Evolutionary conservation across 2,888 invertebrate genomes (phyloP).

Genomic region (Pasiphila rectangulata): DNA sequence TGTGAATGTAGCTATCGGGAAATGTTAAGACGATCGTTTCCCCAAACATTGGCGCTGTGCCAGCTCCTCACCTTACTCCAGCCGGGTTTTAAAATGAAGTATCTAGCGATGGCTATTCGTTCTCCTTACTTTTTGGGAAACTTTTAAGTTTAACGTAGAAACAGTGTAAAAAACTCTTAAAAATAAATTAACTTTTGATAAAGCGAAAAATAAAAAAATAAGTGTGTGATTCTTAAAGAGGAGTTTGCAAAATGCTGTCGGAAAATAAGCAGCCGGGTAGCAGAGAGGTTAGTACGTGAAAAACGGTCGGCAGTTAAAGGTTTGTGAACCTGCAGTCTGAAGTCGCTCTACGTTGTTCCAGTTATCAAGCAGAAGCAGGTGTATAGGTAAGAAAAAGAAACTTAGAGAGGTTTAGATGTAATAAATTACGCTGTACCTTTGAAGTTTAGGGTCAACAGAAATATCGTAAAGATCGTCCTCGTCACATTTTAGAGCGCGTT

Average conservation of each 20-base stretch:
- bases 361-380: too few species aligned
- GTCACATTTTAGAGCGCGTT: too few species aligned
- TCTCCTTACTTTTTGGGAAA: conserved; percentile 18
- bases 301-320: neutral
- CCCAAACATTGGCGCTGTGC: conserved; percentile 59
- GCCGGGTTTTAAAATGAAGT: conserved; percentile 33
- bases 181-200: neutral
- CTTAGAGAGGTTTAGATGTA: too few species aligned
- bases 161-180: too few species aligned
- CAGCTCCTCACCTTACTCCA: conserved; percentile 49
- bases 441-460: too few species aligned
- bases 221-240: too few species aligned
- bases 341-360: too few species aligned
- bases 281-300: neutral
- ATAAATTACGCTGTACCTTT: too few species aligned
- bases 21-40: conserved; percentile 59
- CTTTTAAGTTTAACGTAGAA: neutral
- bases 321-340: neutral
- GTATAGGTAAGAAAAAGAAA: too few species aligned
- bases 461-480: too few species aligned
- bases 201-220: neutral
- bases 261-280: neutral
- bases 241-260: neutral
- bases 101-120: conserved; percentile 26
- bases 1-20: conserved; percentile 60